A percentile compares a stretch with the other conserved stretches of the same genome.
These are phyloP conservation scores for Novumbra hubbsi DNA, from an alignment of 2,797 vertebrate species.

Conservation along the genomic window DNA sequence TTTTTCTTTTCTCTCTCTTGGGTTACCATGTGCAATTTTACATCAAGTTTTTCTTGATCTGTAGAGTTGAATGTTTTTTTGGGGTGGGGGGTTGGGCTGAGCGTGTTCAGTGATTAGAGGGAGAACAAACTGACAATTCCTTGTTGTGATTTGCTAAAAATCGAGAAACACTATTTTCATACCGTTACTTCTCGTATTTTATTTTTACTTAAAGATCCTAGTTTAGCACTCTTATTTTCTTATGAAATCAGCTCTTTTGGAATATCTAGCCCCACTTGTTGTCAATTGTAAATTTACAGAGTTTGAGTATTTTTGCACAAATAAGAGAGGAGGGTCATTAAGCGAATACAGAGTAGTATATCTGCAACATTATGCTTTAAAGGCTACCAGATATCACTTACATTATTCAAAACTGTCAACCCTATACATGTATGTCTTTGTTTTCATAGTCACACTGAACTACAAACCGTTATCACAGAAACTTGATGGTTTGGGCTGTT, in stretches of 20 bases:
- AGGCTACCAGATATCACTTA: conserved; percentile 42
- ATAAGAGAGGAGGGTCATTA: conserved; percentile 69
- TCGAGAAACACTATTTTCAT: conserved; percentile 96
- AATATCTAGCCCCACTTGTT: conserved; percentile 79
- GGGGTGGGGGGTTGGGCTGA: conserved; percentile 35
- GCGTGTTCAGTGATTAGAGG: conserved; percentile 75
- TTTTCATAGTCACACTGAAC: conserved; percentile 47
- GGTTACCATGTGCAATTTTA: conserved; percentile 83
- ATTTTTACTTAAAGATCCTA: conserved; percentile 87
- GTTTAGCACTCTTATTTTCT: conserved; percentile 89
- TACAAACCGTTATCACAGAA: conserved; percentile 25
- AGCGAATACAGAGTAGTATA: conserved; percentile 53
- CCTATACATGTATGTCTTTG: conserved; percentile 22
- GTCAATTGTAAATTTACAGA: conserved; percentile 78
- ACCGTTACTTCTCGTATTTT: conserved; percentile 89
- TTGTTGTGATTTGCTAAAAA: conserved; percentile 75
- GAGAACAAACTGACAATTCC: conserved; percentile 73
- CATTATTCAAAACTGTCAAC: conserved; percentile 46
- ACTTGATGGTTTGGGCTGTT: conserved; percentile 10
- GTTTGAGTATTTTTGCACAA: conserved; percentile 82
- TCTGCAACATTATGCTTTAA: conserved; percentile 54
- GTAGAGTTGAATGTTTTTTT: conserved; percentile 56
- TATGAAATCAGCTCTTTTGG: conserved; percentile 77
- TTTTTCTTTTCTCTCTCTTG: conserved; percentile 70
- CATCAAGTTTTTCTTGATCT: conserved; percentile 73